Base-by-base conservation (phyloP, 2,888 invertebrate genomes). In the Linnaemya tessellans region DNA sequence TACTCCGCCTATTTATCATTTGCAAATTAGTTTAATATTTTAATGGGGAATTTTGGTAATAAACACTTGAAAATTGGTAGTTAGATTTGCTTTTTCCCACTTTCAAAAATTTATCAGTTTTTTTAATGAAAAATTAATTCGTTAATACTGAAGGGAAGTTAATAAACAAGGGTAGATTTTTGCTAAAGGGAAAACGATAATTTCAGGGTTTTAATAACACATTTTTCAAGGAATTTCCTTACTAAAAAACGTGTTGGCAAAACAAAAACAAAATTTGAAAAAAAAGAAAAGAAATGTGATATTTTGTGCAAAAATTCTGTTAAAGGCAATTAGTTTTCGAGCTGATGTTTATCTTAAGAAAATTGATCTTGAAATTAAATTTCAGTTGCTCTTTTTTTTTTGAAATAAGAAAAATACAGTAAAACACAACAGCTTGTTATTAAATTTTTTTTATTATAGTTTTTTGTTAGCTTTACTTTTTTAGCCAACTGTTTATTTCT, bases 51-150 rank as follows among this genome's bases (percentile, higher is more conserved):
- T 73, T 67, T 80, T 68, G 54, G 35, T 73, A 77, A 84, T 71
- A 78, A 74, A 82, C 58, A 43, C 41, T 70, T 51, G 49, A 84
- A 58, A 85, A 82, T 85, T 74, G 79, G 74, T 82, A 85, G 82
- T 85, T 85, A 62, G 75, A 82, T 82, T 82, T 82, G 71, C 74
- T 58, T 75, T 35, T 18, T 49, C 20, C 58, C 56, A 41, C 62
- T 38, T 15, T 9, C 1, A 35, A 58, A n/a, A n/a, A n/a, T n/a
- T 77, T 56, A 67, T 25, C 20, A n/a, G 20, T 15, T 62, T 49
- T 79, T 65, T 75, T 81, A 85, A 82, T 79, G 85, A 82, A 85
- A 85, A 79, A 75, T 74, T 51, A 62, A 75, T 60, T 71, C 38
- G 43, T 74, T 58, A 22, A 60, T 1, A 9, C 18, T 9, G 15